Evolutionary conservation across 2,797 vertebrate genomes (phyloP), one percentile per base, ranked within the genome.

Genomic region (Gila robusta): DNA sequence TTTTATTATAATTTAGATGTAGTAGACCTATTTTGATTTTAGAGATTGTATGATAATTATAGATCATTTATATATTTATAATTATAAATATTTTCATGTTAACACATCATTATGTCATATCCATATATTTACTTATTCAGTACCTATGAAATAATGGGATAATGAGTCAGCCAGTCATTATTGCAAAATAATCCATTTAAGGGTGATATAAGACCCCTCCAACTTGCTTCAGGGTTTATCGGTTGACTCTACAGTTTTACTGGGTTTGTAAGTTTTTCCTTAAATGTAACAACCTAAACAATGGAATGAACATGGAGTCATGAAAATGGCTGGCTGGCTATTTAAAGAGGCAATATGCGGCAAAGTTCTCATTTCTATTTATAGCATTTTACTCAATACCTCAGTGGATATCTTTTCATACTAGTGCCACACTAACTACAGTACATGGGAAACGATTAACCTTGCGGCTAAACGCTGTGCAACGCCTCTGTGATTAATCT

Each of bases 381-480:
- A 56, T 39, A 54, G 44, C 21, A 56, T 54, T 69, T 49, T 70
- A 49, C 26, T 66, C 11, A 80, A 67, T 79, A 67, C 62, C 44
- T 44, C 32, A 3, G 47, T 32, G 59, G n/a, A 41, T 39, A 39
- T 37, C 32, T 14, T 37, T 39, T 81, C 28, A 37, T 69, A 26
- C 76, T 79, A 35, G 69, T 69, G 44, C 41, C 79, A 16, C 21
- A 35, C 62, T 49, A n/a, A 69, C 79, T 49, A 23, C 19, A 84
- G 84, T 44, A 26, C 91, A 87, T 74, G 26, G 87, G 86, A 83
- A 92, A 91, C 91, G 90, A 91, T 90, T 91, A 93, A 92, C 87
- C 82, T 89, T 84, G 85, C 87, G 87, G 92, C 79, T 70, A 87
- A 89, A 71, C 88, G 87, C 82, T 82, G 84, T 83, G 89, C 89